These are phyloP conservation scores for Temnothorax longispinosus DNA, from an alignment of 1,140 invertebrate genomes.

Conservation along the genomic window DNA sequence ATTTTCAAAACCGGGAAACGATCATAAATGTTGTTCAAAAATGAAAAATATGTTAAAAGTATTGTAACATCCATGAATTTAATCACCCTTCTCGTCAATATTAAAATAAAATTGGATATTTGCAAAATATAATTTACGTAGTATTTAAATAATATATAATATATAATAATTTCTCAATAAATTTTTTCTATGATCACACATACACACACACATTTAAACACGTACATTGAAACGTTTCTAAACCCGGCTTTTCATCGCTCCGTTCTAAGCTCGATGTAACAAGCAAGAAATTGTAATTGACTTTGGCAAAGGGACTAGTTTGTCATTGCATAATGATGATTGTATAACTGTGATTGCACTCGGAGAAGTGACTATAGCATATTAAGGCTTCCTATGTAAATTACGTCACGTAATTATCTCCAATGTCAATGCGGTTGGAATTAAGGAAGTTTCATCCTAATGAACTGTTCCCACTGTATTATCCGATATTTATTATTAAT, in stretches of 20 bases:
- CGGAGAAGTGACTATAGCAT: slow-evolving; percentile 61
- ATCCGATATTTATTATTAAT: neutral
- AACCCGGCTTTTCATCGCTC: neutral
- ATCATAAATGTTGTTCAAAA: neutral
- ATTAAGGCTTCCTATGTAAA: slow-evolving; percentile 65
- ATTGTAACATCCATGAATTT: no score
- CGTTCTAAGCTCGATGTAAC: neutral
- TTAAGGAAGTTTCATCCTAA: slow-evolving; percentile 62
- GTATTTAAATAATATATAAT: neutral
- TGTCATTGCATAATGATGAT: slow-evolving; percentile 38
- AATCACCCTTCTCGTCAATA: neutral
- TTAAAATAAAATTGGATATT: neutral
- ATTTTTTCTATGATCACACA: neutral
- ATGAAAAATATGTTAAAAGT: neutral
- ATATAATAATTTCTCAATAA: no score
- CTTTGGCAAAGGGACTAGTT: slow-evolving; percentile 44
- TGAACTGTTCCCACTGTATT: neutral
- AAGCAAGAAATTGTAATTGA: slow-evolving; percentile 37
- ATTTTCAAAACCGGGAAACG: neutral
- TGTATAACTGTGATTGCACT: slow-evolving; percentile 46
- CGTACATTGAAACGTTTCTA: neutral
- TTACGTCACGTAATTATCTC: slow-evolving; percentile 70
- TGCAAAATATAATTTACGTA: neutral
- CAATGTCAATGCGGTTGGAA: neutral
- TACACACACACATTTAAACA: neutral